A percentile compares a stretch with the other conserved stretches of the same genome.
Evolutionary conservation across 1,140 invertebrate genomes (phyloP).

Genomic region (Drosophila insularis): DNA sequence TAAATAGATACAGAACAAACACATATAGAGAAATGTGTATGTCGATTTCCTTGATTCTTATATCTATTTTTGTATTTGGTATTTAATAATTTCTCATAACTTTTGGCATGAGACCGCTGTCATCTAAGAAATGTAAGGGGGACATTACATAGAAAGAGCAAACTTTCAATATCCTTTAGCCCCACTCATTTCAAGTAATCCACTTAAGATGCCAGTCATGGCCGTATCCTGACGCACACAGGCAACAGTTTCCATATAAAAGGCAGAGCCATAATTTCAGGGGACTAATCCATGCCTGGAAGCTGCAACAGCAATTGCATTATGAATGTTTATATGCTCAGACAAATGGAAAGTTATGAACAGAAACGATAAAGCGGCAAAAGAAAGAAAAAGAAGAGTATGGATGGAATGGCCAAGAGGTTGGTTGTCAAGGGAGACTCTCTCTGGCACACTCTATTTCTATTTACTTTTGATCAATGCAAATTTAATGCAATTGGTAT

Average conservation of each 20-base stretch:
- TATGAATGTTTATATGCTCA: conserved; percentile 55
- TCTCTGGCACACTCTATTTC: background rate
- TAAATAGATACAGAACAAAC: background rate
- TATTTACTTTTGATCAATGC: conserved; percentile 55
- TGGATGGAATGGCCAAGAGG: background rate
- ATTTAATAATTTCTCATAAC: conserved; percentile 14
- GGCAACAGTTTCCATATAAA: conserved; percentile 13
- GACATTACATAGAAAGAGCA: background rate
- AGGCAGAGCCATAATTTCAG: conserved; percentile 33
- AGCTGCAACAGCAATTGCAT: conserved; percentile 35
- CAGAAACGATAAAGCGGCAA: background rate
- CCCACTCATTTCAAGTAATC: conserved; percentile 32
- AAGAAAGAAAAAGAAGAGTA: background rate
- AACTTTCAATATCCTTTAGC: background rate
- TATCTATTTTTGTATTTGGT: conserved; percentile 9
- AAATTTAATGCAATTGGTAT: conserved; percentile 64
- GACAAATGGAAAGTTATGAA: conserved; percentile 52
- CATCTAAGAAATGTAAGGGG: background rate
- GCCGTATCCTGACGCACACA: conserved; percentile 4
- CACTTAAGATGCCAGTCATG: conserved; percentile 29
- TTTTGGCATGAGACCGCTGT: background rate
- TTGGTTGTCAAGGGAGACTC: background rate
- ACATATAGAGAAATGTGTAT: background rate
- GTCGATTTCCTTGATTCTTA: background rate
- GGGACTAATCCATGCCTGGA: conserved; percentile 45